phyloP scores from a whole-genome alignment of 2,113 vertebrate genomes.

The Illadopsis cleaveri region DNA sequence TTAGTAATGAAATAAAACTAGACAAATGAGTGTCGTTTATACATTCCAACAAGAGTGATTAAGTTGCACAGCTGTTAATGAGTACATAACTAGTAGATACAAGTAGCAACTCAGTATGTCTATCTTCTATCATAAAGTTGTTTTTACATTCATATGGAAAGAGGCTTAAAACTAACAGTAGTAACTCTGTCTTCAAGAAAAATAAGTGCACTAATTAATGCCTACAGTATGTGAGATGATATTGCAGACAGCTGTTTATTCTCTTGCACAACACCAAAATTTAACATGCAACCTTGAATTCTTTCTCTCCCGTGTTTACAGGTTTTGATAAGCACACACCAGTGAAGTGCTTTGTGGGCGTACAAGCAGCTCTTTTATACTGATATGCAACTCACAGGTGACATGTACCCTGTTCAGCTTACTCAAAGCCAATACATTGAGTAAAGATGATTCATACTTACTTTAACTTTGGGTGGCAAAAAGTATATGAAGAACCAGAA shows the following conservation, averaged over 20 bases:
- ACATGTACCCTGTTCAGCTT: not conserved
- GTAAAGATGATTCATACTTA: not conserved
- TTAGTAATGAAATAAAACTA: not conserved
- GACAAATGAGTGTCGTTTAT: not conserved
- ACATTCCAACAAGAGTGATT: not conserved
- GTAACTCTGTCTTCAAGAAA: not conserved
- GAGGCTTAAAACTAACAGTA: not conserved
- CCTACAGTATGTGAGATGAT: rapidly evolving
- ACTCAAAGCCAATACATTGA: not conserved
- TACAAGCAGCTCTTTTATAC: not conserved
- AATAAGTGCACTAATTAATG: not conserved
- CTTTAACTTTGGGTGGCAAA: not conserved
- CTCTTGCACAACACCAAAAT: not conserved
- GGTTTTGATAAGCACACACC: not conserved
- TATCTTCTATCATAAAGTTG: not conserved
- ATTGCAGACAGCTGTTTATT: not conserved
- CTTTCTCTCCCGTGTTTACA: not conserved
- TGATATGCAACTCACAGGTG: not conserved
- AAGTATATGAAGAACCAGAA: not conserved
- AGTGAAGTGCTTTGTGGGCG: not conserved
- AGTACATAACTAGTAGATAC: not conserved
- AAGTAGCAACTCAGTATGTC: not conserved
- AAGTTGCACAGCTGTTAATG: not conserved
- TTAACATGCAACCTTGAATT: not conserved
- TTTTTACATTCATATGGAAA: not conserved